phyloP scores from a whole-genome alignment of 2,888 invertebrate species.

The Anarsia innoxiella region DNA sequence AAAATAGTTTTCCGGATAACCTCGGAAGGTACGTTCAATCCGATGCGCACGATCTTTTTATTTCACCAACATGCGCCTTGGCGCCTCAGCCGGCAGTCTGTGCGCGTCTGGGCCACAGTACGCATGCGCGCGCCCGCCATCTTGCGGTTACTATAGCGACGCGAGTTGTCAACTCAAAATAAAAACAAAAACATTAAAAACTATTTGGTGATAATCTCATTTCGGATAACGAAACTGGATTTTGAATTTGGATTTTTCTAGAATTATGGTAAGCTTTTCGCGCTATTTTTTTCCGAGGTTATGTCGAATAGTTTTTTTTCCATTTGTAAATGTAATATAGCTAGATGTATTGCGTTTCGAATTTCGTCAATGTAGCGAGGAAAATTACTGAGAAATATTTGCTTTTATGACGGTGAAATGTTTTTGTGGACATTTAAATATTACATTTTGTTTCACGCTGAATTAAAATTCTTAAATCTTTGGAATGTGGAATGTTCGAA shows the following conservation, averaged over 20 bases:
- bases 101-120: slow-evolving; percentile 32
- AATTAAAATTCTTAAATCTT: too few relatives aligned
- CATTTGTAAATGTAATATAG: background rate
- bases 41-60: slow-evolving; percentile 18
- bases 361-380: background rate
- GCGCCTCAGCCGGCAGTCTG: slow-evolving; percentile 63
- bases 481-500: too few relatives aligned
- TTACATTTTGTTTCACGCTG: too few relatives aligned
- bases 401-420: too few relatives aligned
- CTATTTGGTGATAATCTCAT: too few relatives aligned
- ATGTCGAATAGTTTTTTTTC: slow-evolving; percentile 1
- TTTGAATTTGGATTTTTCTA: slow-evolving; percentile 6
- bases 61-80: slow-evolving; percentile 24
- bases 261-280: slow-evolving; percentile 8
- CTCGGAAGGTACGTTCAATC: slow-evolving; percentile 25
- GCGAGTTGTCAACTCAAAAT: slow-evolving; percentile 41
- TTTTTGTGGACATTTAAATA: too few relatives aligned
- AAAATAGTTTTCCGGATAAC: slow-evolving; percentile 32
- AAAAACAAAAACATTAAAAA: slow-evolving; percentile 19
- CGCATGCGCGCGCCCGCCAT: slow-evolving; percentile 53
- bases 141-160: slow-evolving; percentile 55
- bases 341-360: slow-evolving; percentile 5
- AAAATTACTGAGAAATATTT: background rate
- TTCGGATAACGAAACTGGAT: too few relatives aligned
- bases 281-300: background rate